Percentiles rank a stretch among this genome's conserved stretches.
These are phyloP conservation scores for Etheostoma spectabile DNA, from an alignment of 2,113 vertebrate species.

Conservation along the genomic window DNA sequence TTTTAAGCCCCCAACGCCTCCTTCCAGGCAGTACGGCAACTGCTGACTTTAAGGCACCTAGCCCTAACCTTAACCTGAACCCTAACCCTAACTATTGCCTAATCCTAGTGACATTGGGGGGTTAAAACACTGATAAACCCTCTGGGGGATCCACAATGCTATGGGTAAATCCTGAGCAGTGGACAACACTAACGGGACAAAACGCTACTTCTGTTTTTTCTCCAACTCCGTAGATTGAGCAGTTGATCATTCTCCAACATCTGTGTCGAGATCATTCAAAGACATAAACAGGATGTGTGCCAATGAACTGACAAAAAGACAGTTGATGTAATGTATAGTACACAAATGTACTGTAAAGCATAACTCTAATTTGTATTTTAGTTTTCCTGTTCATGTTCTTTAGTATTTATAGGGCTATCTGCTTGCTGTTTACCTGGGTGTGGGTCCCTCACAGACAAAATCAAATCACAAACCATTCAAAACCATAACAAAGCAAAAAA, in stretches of 20 bases:
- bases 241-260: not conserved
- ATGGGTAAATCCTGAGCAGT: conserved; percentile 39
- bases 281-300: not conserved
- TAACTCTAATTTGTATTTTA: not conserved
- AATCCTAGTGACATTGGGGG: too few relatives aligned
- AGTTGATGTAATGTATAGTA: not conserved
- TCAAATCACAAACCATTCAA: not conserved
- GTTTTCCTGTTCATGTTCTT: not conserved
- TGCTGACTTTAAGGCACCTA: too few relatives aligned
- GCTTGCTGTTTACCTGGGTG: not conserved
- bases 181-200: conserved; percentile 26
- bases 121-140: not conserved
- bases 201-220: conserved; percentile 15
- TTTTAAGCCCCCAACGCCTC: too few relatives aligned
- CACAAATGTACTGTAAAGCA: not conserved
- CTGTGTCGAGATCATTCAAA: not conserved
- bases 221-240: conserved; percentile 5
- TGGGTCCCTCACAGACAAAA: not conserved
- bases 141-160: conserved; percentile 50
- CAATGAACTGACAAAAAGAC: not conserved
- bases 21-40: too few relatives aligned
- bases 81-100: too few relatives aligned
- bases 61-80: too few relatives aligned
- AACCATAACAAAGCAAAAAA: not conserved
- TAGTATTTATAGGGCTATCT: not conserved